phyloP scores from a whole-genome alignment of 2,113 vertebrate genomes.

The Indicator maculatus region DNA sequence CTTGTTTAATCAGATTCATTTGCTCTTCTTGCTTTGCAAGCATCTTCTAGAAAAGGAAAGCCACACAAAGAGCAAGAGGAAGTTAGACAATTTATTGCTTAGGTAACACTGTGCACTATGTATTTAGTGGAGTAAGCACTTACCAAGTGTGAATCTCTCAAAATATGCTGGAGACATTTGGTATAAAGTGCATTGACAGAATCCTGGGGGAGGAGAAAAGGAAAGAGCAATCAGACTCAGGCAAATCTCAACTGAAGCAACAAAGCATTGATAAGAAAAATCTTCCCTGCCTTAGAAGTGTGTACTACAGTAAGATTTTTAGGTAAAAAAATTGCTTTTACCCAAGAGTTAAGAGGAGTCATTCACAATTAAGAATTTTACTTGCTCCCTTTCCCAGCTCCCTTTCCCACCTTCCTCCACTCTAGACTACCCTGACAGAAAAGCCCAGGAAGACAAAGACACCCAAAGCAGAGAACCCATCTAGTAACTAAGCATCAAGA shows the following conservation, averaged over 20 bases:
- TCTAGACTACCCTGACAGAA: neutral
- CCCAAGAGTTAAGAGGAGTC: neutral
- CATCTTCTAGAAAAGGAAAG: slow-evolving; percentile 81
- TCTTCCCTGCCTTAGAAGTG: neutral
- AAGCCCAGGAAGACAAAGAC: neutral
- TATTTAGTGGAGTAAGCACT: slow-evolving; percentile 47
- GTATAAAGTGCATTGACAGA: slow-evolving; percentile 91
- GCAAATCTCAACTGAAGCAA: neutral
- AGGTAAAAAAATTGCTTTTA: neutral
- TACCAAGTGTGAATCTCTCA: slow-evolving; percentile 94
- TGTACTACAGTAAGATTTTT: neutral
- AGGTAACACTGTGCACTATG: neutral
- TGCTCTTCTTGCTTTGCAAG: slow-evolving; percentile 92
- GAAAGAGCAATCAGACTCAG: neutral
- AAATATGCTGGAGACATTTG: slow-evolving; percentile 94
- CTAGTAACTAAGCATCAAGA: neutral
- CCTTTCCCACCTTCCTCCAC: neutral
- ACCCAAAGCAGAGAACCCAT: neutral
- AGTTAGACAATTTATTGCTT: neutral
- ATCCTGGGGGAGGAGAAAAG: slow-evolving; percentile 76
- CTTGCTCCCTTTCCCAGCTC: neutral
- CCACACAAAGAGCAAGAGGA: slow-evolving; percentile 1
- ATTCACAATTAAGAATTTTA: neutral
- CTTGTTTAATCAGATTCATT: slow-evolving; percentile 95
- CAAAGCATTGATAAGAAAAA: neutral